Evolutionary conservation across 2,888 invertebrate species (phyloP).

Genomic region (Silvanus unidentatus): DNA sequence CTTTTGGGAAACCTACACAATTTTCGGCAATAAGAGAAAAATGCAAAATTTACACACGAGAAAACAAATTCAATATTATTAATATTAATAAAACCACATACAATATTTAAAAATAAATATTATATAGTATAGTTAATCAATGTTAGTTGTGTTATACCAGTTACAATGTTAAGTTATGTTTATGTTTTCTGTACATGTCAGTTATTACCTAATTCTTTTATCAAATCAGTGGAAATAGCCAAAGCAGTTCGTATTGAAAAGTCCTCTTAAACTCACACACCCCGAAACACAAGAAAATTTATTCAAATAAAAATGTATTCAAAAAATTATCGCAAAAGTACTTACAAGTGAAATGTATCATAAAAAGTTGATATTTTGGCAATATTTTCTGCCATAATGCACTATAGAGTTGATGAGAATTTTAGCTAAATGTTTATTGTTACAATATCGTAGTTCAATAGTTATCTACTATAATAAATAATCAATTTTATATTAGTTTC

Average conservation of each 20-base stretch:
- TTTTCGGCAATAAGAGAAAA: conserved; percentile 34
- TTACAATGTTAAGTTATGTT: conserved; percentile 21
- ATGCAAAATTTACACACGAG: background rate
- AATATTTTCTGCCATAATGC: conserved; percentile 28
- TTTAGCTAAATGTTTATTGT: conserved; percentile 36
- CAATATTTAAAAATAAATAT: conserved; percentile 18
- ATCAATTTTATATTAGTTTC: conserved; percentile 24
- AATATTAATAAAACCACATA: conserved; percentile 37
- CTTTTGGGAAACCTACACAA: conserved; percentile 42
- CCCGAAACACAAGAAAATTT: background rate
- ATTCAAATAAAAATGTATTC: background rate
- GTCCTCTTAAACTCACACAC: conserved; percentile 2
- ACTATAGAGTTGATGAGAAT: conserved; percentile 20
- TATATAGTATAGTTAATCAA: conserved; percentile 17
- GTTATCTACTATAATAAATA: conserved; percentile 23
- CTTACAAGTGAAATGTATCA: conserved; percentile 8
- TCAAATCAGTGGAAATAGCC: conserved; percentile 11
- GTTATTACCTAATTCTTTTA: background rate
- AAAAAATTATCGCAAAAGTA: conserved; percentile 4
- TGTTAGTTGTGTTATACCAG: conserved; percentile 26
- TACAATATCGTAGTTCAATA: conserved; percentile 30
- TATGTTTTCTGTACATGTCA: conserved; percentile 20
- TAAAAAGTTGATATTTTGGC: conserved; percentile 26
- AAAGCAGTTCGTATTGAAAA: conserved; percentile 1
- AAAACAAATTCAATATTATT: conserved; percentile 3